Evolutionary conservation across 2,113 vertebrate species (phyloP).

Genomic region (Gallinago paraguaiae): DNA sequence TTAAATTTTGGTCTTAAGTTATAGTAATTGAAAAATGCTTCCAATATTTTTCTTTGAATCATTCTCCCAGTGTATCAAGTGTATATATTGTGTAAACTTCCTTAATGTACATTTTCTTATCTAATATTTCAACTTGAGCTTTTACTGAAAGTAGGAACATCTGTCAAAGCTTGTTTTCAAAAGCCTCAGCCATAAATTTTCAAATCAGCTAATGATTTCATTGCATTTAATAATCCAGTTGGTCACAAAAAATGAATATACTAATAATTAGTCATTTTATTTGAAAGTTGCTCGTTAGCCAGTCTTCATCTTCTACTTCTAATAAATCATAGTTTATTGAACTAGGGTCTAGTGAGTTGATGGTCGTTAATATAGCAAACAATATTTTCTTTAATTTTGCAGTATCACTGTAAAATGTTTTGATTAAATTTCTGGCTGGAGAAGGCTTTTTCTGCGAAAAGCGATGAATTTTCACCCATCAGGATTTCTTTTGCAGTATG

Average conservation of each 20-base stretch:
- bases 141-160: not conserved
- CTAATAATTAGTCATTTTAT: not conserved
- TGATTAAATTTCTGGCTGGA: not conserved
- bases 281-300: not conserved
- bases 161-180: not conserved
- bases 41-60: not conserved
- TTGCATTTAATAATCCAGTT: not conserved
- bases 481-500: not conserved
- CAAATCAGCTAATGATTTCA: not conserved
- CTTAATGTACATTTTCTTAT: not conserved
- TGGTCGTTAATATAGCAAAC: not conserved
- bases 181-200: not conserved
- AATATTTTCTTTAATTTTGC: slow-evolving; percentile 6
- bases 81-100: not conserved
- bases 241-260: not conserved
- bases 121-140: not conserved
- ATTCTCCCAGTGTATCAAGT: not conserved
- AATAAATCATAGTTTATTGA: not conserved
- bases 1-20: not conserved
- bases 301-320: not conserved
- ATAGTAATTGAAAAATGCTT: not conserved
- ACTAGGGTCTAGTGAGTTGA: not conserved
- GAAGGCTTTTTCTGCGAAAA: not conserved
- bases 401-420: not conserved
- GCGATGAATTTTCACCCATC: not conserved